Evolutionary conservation across 2,113 vertebrate species (phyloP).

Genomic region (Nerophis ophidion): DNA sequence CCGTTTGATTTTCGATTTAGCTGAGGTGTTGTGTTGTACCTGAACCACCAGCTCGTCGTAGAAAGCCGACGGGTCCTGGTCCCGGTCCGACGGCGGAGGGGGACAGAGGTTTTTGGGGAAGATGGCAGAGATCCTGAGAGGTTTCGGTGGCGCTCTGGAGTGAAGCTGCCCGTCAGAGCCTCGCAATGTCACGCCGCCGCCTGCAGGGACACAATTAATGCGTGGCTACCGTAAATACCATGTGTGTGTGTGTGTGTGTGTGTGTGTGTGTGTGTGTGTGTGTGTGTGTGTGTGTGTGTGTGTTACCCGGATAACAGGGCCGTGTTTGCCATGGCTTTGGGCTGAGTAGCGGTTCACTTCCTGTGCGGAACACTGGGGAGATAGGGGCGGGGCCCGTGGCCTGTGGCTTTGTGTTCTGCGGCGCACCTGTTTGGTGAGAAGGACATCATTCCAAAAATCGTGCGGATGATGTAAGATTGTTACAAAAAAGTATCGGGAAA

Average conservation of each 20-base stretch:
- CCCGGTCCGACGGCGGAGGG: slow-evolving; percentile 13
- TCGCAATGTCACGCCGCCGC: slow-evolving; percentile 60
- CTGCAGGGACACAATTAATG: not conserved
- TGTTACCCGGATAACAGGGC: slow-evolving; percentile 35
- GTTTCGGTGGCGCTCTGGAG: slow-evolving; percentile 77
- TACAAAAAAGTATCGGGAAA: not conserved
- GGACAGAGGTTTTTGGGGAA: slow-evolving; percentile 49
- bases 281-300: too few species aligned
- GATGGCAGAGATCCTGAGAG: slow-evolving; percentile 69
- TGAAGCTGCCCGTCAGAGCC: slow-evolving; percentile 84
- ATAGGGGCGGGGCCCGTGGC: slow-evolving; percentile 40
- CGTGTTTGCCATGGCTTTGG: slow-evolving; percentile 49
- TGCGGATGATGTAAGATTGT: not conserved
- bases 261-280: not conserved
- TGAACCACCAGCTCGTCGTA: slow-evolving; percentile 77
- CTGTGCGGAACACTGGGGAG: slow-evolving; percentile 74
- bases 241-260: not conserved
- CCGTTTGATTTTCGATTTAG: not conserved
- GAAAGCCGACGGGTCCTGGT: slow-evolving; percentile 54
- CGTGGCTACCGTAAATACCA: not conserved
- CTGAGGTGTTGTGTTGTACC: slow-evolving; percentile 20
- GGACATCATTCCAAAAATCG: not conserved
- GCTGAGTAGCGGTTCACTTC: slow-evolving; percentile 76
- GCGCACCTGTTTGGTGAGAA: slow-evolving; percentile 43
- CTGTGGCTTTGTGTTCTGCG: slow-evolving; percentile 36